Percentiles rank a stretch among this genome's conserved stretches.
Evolutionary conservation across 2,888 invertebrate species (phyloP).

Genomic region (Yponomeuta sedellus): DNA sequence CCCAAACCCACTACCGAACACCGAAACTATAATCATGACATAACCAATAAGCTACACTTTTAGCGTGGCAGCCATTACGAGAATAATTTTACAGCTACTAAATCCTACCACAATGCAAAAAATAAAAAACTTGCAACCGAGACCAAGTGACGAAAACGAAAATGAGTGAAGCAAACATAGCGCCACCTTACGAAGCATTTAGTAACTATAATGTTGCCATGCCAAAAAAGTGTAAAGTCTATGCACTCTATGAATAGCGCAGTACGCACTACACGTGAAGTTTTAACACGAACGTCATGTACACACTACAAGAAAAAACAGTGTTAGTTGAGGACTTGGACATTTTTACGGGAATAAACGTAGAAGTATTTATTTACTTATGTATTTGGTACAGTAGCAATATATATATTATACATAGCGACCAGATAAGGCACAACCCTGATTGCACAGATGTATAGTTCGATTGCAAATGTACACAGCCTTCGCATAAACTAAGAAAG

Average conservation of each 20-base stretch:
- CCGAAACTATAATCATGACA: conserved; percentile 58
- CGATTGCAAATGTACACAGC: too few species aligned
- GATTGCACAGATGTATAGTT: too few species aligned
- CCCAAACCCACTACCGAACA: conserved; percentile 43
- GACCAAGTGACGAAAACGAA: conserved; percentile 58
- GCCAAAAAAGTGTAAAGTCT: neutral
- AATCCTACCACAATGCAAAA: conserved; percentile 55
- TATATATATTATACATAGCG: too few species aligned
- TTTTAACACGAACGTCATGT: too few species aligned
- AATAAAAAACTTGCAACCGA: conserved; percentile 57
- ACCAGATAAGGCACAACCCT: too few species aligned
- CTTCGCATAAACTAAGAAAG: too few species aligned
- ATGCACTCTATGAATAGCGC: neutral
- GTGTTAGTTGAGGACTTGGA: too few species aligned
- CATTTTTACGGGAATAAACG: too few species aligned
- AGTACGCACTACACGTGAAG: neutral
- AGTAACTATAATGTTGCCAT: conserved; percentile 32
- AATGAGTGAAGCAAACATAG: conserved; percentile 28
- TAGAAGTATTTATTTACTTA: too few species aligned
- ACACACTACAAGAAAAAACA: too few species aligned
- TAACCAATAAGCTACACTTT: conserved; percentile 68
- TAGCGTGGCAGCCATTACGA: conserved; percentile 74
- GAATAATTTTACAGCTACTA: conserved; percentile 60
- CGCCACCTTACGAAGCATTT: conserved; percentile 53
- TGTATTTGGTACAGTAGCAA: too few species aligned